phyloP scores from a whole-genome alignment of 2,113 vertebrate genomes.

The Chaenocephalus aceratus region DNA sequence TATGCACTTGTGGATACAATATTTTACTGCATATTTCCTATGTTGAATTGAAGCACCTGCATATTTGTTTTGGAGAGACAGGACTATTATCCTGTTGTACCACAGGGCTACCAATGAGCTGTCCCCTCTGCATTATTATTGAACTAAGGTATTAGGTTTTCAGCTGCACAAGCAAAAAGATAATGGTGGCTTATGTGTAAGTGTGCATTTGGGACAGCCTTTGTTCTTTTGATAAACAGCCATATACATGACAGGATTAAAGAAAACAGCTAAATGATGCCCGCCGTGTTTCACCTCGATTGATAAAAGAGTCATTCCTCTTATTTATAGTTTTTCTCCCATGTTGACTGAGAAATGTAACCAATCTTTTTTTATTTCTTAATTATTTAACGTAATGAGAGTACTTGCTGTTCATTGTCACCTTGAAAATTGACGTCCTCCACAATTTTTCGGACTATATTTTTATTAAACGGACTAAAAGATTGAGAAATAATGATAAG shows the following conservation, averaged over 20 bases:
- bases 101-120: constrained; percentile 77
- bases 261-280: constrained; percentile 65
- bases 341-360: background rate
- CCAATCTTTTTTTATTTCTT: no score
- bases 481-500: background rate
- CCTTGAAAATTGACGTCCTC: background rate
- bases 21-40: constrained; percentile 70
- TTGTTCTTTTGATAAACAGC: constrained; percentile 85
- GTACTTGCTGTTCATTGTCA: no score
- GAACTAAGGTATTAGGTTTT: constrained; percentile 95
- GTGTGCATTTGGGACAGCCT: constrained; percentile 92
- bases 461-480: background rate
- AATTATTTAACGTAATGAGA: no score
- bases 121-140: constrained; percentile 93
- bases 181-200: constrained; percentile 98
- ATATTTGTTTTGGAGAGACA: constrained; percentile 75
- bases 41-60: constrained; percentile 76
- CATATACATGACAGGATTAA: constrained; percentile 79
- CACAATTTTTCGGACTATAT: background rate
- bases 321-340: constrained; percentile 12
- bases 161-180: constrained; percentile 98
- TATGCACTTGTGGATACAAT: constrained; percentile 82
- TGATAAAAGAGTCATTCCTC: background rate
- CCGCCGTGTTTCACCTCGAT: constrained; percentile 59
- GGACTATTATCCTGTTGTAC: constrained; percentile 73